phyloP scores from a whole-genome alignment of 2,888 invertebrate genomes.

The Hirtodrosophila duncani region DNA sequence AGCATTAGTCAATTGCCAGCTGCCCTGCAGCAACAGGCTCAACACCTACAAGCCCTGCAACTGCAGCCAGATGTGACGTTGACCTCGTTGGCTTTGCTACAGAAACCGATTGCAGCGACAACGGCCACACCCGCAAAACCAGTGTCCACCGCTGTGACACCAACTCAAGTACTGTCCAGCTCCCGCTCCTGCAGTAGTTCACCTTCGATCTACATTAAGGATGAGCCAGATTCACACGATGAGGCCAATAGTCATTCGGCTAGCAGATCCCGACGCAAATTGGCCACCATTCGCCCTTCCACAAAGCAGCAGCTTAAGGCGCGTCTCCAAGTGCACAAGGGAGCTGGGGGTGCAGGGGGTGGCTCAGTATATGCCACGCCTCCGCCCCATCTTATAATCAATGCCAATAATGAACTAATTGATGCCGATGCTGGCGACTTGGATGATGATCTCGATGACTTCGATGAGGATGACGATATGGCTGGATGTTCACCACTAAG shows the following conservation, averaged over 20 bases:
- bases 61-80: conserved; percentile 69
- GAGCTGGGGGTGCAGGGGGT: conserved; percentile 1
- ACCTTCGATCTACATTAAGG: conserved; percentile 76
- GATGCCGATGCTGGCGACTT: conserved; percentile 62
- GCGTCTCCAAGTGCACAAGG: conserved; percentile 34
- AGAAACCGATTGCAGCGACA: conserved; percentile 28
- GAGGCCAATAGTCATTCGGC: conserved; percentile 6
- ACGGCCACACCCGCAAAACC: conserved; percentile 1
- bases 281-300: conserved; percentile 53
- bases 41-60: conserved; percentile 58
- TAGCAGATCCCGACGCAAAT: conserved; percentile 20
- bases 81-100: conserved; percentile 46
- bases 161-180: conserved; percentile 41
- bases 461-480: conserved; percentile 46
- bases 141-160: conserved; percentile 22
- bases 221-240: conserved; percentile 67
- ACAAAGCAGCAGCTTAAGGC: conserved; percentile 60
- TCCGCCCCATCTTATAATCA: conserved; percentile 51
- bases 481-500: conserved; percentile 31
- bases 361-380: conserved; percentile 44
- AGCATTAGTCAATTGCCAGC: conserved; percentile 46
- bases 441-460: conserved; percentile 64
- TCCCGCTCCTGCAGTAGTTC: conserved; percentile 73
- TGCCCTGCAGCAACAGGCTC: conserved; percentile 53
- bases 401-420: conserved; percentile 62